Base-by-base conservation (phyloP, 1,140 invertebrate genomes). In the Atta cephalotes region DNA sequence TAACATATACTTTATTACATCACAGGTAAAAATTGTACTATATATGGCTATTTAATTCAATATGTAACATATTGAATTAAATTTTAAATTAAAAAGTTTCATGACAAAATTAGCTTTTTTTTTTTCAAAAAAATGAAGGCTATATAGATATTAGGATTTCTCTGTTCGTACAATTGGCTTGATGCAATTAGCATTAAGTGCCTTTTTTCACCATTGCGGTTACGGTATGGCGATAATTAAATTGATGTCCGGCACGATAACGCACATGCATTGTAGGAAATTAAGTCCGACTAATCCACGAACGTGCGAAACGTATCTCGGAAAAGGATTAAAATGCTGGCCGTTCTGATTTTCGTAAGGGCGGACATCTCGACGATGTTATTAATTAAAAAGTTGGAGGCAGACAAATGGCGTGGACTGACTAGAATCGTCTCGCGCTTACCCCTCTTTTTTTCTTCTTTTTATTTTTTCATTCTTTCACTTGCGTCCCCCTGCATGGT, bases 301-400 rank as follows among this genome's bases (percentile, higher is more conserved):
- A 81, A 81, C 78, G 65, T 81, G 80, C 80, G 39, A 49, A 76
- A 84, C 25, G 80, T 49, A 84, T 74, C 56, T 53, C 70, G 39
- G 70, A 76, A 76, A 76, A 76, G 70, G 80, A 84, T 84, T 84
- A 84, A 84, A 84, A 84, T 35, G 80, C 45, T 25, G 56, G 58
- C 65, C 14, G 63, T 5, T 66, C 56, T 78, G 87, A 72, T 63
- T 87, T 88, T 77, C 62, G 39, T 39, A 58, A 74, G 62, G 45
- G 45, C 51, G 58, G 77, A 86, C 86, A 72, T 56, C 70, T 89
- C 89, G 82, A 71, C 90, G 87, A 92, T 93, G 91, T 92, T 92
- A 93, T 91, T 92, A 94, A 94, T 93, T 93, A 93, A 93, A 94
- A 94, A 94, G 92, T 94, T 93, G 70, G 80, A 85, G 91, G 88